Evolutionary conservation across 2,797 vertebrate species (phyloP).

Genomic region (Sebastes jordani): DNA sequence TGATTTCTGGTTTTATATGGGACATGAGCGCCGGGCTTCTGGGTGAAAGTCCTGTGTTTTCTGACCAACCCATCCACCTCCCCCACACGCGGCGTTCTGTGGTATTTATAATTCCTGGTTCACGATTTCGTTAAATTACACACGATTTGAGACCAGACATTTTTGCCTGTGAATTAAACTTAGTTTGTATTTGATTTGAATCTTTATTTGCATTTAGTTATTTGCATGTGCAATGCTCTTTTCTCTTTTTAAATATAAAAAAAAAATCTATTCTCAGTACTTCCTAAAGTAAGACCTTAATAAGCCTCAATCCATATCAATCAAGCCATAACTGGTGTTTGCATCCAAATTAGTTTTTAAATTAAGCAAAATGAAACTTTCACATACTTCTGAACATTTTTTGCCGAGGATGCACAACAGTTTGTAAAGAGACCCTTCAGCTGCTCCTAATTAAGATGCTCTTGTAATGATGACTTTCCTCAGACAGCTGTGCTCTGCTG

Average conservation of each 20-base stretch:
- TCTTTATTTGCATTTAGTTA: background rate
- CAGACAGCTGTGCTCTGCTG: conserved; percentile 38
- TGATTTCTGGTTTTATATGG: too few relatives aligned
- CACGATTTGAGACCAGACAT: background rate
- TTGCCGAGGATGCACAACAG: background rate
- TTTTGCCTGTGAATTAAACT: background rate
- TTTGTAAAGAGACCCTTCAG: conserved; percentile 21
- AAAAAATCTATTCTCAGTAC: background rate
- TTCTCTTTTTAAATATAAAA: background rate
- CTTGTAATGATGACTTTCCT: conserved; percentile 24
- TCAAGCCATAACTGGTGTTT: background rate
- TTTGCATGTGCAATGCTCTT: background rate
- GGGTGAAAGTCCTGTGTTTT: too few relatives aligned
- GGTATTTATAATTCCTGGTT: too few relatives aligned
- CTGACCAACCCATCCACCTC: too few relatives aligned
- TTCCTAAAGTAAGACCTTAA: background rate
- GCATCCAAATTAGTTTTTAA: background rate
- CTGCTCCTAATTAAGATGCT: conserved; percentile 45
- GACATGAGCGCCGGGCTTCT: too few relatives aligned
- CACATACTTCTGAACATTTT: background rate
- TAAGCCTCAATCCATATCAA: background rate
- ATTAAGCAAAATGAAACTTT: conserved; percentile 4
- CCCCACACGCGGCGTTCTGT: fast-evolving
- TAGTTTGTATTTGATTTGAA: background rate
- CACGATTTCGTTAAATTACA: too few relatives aligned